Base-by-base conservation (phyloP, 2,113 vertebrate genomes). In the Hypocryptadius cinnamomeus region DNA sequence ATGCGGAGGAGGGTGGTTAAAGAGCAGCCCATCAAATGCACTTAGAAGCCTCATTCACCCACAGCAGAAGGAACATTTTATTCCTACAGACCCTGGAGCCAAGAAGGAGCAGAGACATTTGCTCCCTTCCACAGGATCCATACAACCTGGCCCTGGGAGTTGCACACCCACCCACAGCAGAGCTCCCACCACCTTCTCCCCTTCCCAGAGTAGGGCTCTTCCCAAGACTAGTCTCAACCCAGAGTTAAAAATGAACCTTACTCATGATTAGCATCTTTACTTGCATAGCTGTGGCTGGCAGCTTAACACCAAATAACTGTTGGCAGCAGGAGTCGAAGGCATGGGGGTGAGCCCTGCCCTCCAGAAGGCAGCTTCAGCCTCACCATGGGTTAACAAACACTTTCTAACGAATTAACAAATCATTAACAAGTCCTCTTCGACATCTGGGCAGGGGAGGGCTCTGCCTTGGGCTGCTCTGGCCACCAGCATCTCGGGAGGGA, bases 341-440 rank as follows among this genome's bases (percentile, higher is more conserved):
- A 47, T 21, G 85, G 85, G 90, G 83, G 79, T 5, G 56, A 96
- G 65, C 77, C 47, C 85, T 93, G 90, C 83, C 79, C 92, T 88
- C 68, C 79, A 88, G 82, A 90, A 94, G 44, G 72, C 68, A 92
- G 64, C 77, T 92, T 31, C 76, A 63, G 65, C 90, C 72, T 74
- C 1, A 0, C 30, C 45, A 28, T 10, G 47, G 71, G 79, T 86
- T 86, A 92, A 94, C 4, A 3, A 91, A 69, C 20, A 7, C 64
- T 91, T 88, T 70, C 59, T 93, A 88, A 94, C 94, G 90, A 95
- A 95, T 95, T 90, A 96, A 87, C 70, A 77, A 94, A 90, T 86
- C 90, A 78, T 95, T 96, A 92, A 88, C 76, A 70, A 92, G 64
- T 70, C 68, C 68, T 31, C 27, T 54, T 70, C 0, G 0, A 54